These are phyloP conservation scores for Pollimyrus isidori DNA, from an alignment of 2,113 vertebrate species.

Conservation along the genomic window DNA sequence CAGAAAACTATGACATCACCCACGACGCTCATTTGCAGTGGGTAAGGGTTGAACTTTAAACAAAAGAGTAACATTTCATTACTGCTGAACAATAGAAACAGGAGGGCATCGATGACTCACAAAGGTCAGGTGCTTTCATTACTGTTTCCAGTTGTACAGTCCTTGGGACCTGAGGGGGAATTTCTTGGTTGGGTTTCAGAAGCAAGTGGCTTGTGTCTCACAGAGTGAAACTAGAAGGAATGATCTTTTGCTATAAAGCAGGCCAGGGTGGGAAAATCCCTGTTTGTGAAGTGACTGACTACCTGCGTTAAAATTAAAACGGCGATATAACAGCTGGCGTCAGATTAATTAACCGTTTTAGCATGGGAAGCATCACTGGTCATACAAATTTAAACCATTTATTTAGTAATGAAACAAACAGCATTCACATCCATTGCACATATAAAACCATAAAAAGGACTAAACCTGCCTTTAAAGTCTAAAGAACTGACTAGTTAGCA, in stretches of 20 bases:
- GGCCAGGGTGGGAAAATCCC: constrained; percentile 13
- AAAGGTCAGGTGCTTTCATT: constrained; percentile 14
- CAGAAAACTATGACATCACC: not conserved
- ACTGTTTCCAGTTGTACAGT: not conserved
- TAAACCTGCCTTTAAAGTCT: not conserved
- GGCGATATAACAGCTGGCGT: not conserved
- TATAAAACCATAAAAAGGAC: not conserved
- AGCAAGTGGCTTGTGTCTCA: not conserved
- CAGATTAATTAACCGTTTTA: not conserved
- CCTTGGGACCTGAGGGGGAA: constrained; percentile 6
- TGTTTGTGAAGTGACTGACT: not conserved
- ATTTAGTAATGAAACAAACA: not conserved
- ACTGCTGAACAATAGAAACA: not conserved
- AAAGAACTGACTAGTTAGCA: not conserved
- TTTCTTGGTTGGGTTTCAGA: not conserved
- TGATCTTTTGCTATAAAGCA: not conserved
- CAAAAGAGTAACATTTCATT: not conserved
- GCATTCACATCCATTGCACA: not conserved
- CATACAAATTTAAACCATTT: not conserved
- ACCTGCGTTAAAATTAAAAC: not conserved
- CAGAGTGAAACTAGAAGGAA: not conserved
- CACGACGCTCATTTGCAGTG: not conserved
- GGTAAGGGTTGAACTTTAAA: not conserved
- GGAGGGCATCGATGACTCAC: constrained; percentile 11
- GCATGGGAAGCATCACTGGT: not conserved